Evolutionary conservation across 2,797 vertebrate genomes (phyloP).

Genomic region (Oreochromis mossambicus): DNA sequence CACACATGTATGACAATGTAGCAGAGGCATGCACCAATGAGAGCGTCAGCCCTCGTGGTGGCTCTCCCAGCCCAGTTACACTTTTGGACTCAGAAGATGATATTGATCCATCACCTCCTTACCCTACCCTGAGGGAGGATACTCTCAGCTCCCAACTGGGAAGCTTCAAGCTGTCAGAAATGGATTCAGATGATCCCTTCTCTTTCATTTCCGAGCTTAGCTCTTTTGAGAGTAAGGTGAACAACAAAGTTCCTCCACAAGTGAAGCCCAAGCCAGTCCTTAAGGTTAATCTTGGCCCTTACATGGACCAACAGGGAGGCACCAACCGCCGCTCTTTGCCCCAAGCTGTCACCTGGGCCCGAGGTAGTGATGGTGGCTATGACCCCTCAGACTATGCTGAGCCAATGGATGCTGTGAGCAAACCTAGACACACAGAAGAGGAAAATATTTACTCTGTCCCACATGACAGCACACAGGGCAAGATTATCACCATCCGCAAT

Average conservation of each 20-base stretch:
- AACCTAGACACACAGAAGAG: conserved; percentile 87
- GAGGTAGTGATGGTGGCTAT: conserved; percentile 83
- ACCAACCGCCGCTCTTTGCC: conserved; percentile 84
- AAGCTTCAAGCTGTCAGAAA: conserved; percentile 83
- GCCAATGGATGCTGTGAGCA: conserved; percentile 91
- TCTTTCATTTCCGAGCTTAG: conserved; percentile 83
- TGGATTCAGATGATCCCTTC: conserved; percentile 84
- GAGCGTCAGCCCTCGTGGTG: conserved; percentile 86
- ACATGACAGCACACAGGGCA: conserved; percentile 96
- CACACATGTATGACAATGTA: conserved; percentile 95
- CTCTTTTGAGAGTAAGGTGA: conserved; percentile 87
- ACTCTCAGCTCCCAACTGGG: conserved; percentile 74
- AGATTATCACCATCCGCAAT: conserved; percentile 96
- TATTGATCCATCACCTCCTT: conserved; percentile 81
- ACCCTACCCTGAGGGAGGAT: conserved; percentile 83
- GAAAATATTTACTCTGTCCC: conserved; percentile 97
- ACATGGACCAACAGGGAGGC: conserved; percentile 79
- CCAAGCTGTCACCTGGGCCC: conserved; percentile 84
- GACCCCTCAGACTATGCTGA: conserved; percentile 97
- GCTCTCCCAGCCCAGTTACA: conserved; percentile 88
- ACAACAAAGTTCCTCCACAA: conserved; percentile 92
- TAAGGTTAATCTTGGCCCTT: conserved; percentile 82
- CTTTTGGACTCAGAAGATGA: conserved; percentile 92
- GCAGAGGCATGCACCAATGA: conserved; percentile 91
- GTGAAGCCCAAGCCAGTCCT: conserved; percentile 88